Conservation (phyloP, 2,888 invertebrate genomes). For the Hedya salicella region DNA sequence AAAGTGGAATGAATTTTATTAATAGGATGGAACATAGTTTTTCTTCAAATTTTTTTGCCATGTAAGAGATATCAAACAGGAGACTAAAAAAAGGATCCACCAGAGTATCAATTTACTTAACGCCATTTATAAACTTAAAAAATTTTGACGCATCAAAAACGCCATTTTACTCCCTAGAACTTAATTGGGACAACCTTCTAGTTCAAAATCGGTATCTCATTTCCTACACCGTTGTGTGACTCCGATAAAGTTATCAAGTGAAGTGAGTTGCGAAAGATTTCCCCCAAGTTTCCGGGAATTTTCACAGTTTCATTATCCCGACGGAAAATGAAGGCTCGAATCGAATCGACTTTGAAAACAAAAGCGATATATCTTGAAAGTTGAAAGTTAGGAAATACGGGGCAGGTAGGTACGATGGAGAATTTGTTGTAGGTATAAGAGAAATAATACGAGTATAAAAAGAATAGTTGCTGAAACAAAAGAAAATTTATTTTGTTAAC, state of each 20-base stretch:
- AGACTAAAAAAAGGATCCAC: no score
- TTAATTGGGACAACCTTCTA: conserved; percentile 16
- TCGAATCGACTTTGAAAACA: conserved; percentile 67
- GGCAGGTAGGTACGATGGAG: conserved; percentile 16
- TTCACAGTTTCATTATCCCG: conserved; percentile 61
- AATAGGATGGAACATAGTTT: no score
- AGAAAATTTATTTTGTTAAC: no score
- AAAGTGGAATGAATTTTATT: no score
- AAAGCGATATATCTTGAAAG: conserved; percentile 70
- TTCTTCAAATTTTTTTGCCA: no score
- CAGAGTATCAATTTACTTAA: no score
- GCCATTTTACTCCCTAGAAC: neutral
- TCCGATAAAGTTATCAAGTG: conserved; percentile 44
- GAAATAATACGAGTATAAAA: conserved; percentile 7
- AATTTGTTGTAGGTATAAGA: conserved; percentile 18
- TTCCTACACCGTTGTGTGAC: conserved; percentile 30
- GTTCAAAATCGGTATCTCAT: conserved; percentile 31
- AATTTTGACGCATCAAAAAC: neutral
- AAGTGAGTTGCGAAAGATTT: conserved; percentile 54
- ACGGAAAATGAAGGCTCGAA: conserved; percentile 59
- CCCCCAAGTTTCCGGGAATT: conserved; percentile 47
- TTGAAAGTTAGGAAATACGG: conserved; percentile 46
- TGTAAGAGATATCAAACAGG: no score
- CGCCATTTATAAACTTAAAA: neutral
- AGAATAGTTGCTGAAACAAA: conserved; percentile 14